Evolutionary conservation across 2,888 invertebrate genomes (phyloP).

Genomic region (Cheilosia scutellata): DNA sequence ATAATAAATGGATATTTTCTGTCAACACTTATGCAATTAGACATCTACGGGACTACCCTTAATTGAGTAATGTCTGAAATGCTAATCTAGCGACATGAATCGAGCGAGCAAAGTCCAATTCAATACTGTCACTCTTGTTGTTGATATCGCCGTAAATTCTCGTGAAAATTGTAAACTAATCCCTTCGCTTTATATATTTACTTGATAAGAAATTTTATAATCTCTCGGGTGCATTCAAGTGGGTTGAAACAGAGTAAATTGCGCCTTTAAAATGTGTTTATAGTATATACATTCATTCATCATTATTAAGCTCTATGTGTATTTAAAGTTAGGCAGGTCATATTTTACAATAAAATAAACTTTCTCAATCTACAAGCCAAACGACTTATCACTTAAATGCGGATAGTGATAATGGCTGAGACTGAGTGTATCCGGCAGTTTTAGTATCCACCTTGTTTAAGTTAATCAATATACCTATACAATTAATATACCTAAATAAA

Average conservation of each 20-base stretch:
- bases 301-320: too few relatives aligned
- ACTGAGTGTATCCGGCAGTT: too few relatives aligned
- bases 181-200: constrained; percentile 12
- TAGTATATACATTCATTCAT: too few relatives aligned
- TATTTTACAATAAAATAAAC: too few relatives aligned
- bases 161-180: neutral
- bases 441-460: too few relatives aligned
- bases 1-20: constrained; percentile 1
- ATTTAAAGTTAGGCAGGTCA: too few relatives aligned
- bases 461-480: too few relatives aligned
- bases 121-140: constrained; percentile 21
- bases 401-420: too few relatives aligned
- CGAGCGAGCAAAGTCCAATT: constrained; percentile 39
- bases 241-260: neutral
- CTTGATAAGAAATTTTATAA: constrained; percentile 7
- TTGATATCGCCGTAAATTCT: constrained; percentile 25
- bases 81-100: constrained; percentile 19
- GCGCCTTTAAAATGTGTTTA: constrained; percentile 24
- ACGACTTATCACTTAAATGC: too few relatives aligned
- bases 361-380: too few relatives aligned
- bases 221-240: constrained; percentile 18
- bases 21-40: constrained; percentile 2
- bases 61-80: constrained; percentile 41
- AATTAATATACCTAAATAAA: too few relatives aligned
- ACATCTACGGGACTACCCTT: constrained; percentile 32